Evolutionary conservation across 2,888 invertebrate genomes (phyloP), one percentile per base, ranked within the genome.

Genomic region (Erynnis tages): DNA sequence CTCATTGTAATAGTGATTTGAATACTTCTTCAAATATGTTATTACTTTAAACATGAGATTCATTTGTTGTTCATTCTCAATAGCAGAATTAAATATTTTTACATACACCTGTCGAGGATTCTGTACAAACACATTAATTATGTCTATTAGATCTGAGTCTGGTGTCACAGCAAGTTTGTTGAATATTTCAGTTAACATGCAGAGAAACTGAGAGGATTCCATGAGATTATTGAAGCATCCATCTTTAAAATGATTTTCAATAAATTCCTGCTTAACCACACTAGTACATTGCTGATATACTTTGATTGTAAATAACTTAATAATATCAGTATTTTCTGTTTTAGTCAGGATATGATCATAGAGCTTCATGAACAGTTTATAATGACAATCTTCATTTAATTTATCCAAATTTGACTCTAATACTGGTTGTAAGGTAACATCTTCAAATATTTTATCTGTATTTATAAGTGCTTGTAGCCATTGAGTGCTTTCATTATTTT

Each of bases 401-500:
- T 69, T 44, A 13, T 68, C 40, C 27, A 84, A 47, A 58, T 83
- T 74, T 5, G 61, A 41, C 5, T 60, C 54, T 13, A 88, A 54
- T 45, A 67, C 62, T 19, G 69, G 55, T 2, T 86, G 55, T 14
- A 83, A 62, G 4, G 63, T 57, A 25, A 59, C 34, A 46, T 83
- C 67, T 53, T 76, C 59, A 57, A 68, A 77, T 13, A 88, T 53
- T 7, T 77, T 65, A 6, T 80, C 71, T 63, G 72, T 80, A 44
- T 76, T 32, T 29, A 82, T 59, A 29, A 88, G 59, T 44, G 82
- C 83, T 60, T 69, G 71, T 4, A 87, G 59, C 87, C 86, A 88
- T 16, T 63, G 47, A 35, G 44, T 29, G 48, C 68, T 76, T 8
- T 80, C 73, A 41, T 69, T 69, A 55, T 58, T 59, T 27, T 66